Conservation (phyloP, 2,797 vertebrate species). For the Bryconaethiops microstoma region DNA sequence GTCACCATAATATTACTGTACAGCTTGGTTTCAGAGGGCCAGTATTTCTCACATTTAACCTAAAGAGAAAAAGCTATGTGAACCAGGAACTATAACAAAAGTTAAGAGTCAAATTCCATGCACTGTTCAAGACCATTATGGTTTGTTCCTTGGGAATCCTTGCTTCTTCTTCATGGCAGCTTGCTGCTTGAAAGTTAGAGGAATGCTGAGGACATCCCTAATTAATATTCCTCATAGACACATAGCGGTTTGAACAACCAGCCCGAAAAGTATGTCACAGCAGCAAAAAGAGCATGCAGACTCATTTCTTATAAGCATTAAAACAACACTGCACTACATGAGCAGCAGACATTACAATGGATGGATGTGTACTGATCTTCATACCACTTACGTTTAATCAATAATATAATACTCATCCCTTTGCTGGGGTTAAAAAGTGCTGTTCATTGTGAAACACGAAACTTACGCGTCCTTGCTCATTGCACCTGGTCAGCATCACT, state of each 20-base stretch:
- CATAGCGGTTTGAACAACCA: not conserved
- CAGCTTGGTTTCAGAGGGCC: constrained; percentile 79
- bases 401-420: not conserved
- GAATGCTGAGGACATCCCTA: not conserved
- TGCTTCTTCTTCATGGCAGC: not conserved
- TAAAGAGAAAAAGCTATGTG: constrained; percentile 52
- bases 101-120: not conserved
- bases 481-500: constrained; percentile 95
- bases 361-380: not conserved
- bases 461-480: constrained; percentile 93
- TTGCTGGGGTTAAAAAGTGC: not conserved
- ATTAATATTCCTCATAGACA: not conserved
- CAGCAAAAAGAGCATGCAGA: not conserved
- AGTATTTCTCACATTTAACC: constrained; percentile 96
- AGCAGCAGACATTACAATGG: not conserved
- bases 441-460: not conserved
- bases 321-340: not conserved
- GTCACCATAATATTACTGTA: constrained; percentile 84
- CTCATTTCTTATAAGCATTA: not conserved
- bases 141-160: not conserved
- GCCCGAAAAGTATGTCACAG: not conserved
- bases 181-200: not conserved
- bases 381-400: not conserved
- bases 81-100: constrained; percentile 7
- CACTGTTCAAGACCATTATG: not conserved